Evolutionary conservation across 2,888 invertebrate genomes (phyloP).

Genomic region (Drosophila histrio): DNA sequence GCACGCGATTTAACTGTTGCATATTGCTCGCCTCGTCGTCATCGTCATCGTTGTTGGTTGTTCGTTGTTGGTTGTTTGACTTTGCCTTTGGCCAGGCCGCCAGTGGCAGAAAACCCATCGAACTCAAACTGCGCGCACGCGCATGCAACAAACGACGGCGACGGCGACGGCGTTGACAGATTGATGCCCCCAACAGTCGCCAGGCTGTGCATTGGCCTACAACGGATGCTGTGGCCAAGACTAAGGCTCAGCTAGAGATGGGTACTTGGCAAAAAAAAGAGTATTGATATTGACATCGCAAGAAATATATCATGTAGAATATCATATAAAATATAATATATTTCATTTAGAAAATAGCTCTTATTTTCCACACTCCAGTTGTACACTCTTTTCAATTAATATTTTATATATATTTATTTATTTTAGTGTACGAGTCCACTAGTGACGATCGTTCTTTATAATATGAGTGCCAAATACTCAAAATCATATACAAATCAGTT

Average conservation of each 20-base stretch:
- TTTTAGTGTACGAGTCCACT: too few species aligned
- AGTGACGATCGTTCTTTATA: too few species aligned
- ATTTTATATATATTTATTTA: too few species aligned
- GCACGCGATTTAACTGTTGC: constrained; percentile 71
- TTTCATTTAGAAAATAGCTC: too few species aligned
- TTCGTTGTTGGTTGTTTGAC: constrained; percentile 22
- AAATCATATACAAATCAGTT: too few species aligned
- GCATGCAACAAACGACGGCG: constrained; percentile 77
- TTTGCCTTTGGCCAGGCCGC: constrained; percentile 58
- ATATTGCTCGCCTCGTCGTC: constrained; percentile 26
- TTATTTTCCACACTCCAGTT: too few species aligned
- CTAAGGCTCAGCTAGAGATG: neutral
- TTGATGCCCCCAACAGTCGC: constrained; percentile 71
- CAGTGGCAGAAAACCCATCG: constrained; percentile 82
- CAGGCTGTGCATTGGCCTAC: constrained; percentile 6
- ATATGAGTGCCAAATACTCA: too few species aligned
- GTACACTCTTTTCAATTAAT: too few species aligned
- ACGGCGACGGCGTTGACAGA: constrained; percentile 77
- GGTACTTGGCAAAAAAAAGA: too few species aligned
- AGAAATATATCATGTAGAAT: too few species aligned
- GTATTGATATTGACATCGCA: too few species aligned
- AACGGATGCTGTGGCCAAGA: constrained; percentile 29
- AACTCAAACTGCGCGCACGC: constrained; percentile 81
- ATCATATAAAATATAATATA: too few species aligned
- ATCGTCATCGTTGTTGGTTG: constrained; percentile 15